Evolutionary conservation across 1,140 invertebrate species (phyloP), one percentile per base, ranked within the genome.

Genomic region (Drosophila neocordata): DNA sequence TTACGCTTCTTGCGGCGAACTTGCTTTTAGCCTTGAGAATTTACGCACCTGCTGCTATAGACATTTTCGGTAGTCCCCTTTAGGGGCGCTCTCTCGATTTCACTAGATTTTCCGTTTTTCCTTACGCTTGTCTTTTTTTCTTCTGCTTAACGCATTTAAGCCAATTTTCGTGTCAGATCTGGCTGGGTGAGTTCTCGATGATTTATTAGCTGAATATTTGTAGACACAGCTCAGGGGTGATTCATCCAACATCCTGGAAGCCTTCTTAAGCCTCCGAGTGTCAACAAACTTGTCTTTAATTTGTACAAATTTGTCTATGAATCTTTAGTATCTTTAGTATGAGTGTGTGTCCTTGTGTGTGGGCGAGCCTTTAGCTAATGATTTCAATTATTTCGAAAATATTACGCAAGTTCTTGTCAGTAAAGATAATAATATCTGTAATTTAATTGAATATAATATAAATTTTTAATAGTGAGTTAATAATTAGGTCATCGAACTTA

Each of bases 261-360:
- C 53, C 48, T 61, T 18, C 41, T 48, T 69, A 31, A 37, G 22
- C 35, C 27, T 18, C 7, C 62, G 60, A 65, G 75, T 83, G 79
- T 84, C 79, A 84, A 73, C 65, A 74, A 78, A 70, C 73, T 65
- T 76, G 80, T 55, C 76, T 69, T 34, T 63, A 83, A 84, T 70
- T 79, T 79, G 79, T 61, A 31, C 77, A 72, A 79, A 76, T 80
- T 79, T 80, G 77, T 84, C 80, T 72, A 79, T 82, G 73, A 79
- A 79, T 79, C 66, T 57, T 69, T 44, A 79, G 62, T 44, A 31
- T 6, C 27, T 31, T 6, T 31, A n/a, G n/a, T n/a, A 6, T 31
- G 27, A 31, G 74, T 57, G 48, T 60, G 41, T 12, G 1, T 31
- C 1, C 27, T 7, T 31, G 58, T 35, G 57, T 72, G 61, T 79